Percentiles rank a stretch among this genome's conserved stretches.
These are phyloP conservation scores for Aphidius colemani DNA, from an alignment of 2,888 invertebrate genomes.

Conservation along the genomic window DNA sequence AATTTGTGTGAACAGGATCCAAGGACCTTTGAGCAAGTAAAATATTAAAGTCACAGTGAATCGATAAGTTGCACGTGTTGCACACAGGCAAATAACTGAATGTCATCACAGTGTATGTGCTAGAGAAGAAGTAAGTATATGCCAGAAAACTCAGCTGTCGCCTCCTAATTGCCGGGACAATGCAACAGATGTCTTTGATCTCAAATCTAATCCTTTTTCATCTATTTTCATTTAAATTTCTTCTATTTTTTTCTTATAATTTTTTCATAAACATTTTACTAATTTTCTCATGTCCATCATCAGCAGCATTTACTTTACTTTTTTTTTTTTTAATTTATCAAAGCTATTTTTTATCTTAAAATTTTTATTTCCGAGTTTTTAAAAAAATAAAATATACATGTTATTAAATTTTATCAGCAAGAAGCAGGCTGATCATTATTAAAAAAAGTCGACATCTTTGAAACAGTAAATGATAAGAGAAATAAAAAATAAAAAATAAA, in stretches of 20 bases:
- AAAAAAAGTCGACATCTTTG: constrained; percentile 11
- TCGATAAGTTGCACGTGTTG: constrained; percentile 52
- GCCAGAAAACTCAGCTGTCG: constrained; percentile 58
- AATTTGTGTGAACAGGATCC: no score
- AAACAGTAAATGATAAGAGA: neutral
- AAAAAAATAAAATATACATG: neutral
- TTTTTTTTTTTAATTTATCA: neutral
- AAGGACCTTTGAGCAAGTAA: neutral
- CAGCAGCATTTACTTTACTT: constrained; percentile 7
- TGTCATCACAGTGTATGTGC: constrained; percentile 42
- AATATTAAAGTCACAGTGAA: constrained; percentile 32
- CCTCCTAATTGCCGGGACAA: constrained; percentile 61
- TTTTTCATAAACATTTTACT: constrained; percentile 10
- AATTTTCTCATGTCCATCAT: constrained; percentile 3
- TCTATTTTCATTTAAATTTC: constrained; percentile 1
- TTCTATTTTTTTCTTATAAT: constrained; percentile 20
- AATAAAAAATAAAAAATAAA: no score
- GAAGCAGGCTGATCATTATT: neutral
- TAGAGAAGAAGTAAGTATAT: constrained; percentile 53
- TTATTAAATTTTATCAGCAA: constrained; percentile 10
- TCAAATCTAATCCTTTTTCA: constrained; percentile 49
- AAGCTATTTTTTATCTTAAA: constrained; percentile 10
- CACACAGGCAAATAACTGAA: constrained; percentile 44
- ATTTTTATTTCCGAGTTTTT: constrained; percentile 17
- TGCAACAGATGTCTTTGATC: constrained; percentile 61